These are phyloP conservation scores for Callocephalon fimbriatum DNA, from an alignment of 2,113 vertebrate species.

Conservation along the genomic window DNA sequence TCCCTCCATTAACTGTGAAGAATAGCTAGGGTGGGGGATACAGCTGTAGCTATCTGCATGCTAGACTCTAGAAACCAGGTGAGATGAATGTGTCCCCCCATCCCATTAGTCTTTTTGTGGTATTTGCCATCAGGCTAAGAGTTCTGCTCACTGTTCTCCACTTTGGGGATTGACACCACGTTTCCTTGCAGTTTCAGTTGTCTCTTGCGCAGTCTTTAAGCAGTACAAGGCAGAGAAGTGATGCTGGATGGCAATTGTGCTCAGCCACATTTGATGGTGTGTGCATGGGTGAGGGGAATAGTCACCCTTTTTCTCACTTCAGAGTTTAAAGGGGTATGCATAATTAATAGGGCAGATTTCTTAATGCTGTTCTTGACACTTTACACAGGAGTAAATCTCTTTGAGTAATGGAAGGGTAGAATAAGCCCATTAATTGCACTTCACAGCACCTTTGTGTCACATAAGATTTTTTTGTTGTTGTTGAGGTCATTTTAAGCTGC, in stretches of 20 bases:
- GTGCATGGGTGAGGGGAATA: not conserved
- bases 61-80: accelerated
- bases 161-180: accelerated
- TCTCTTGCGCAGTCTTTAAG: not conserved
- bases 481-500: not conserved
- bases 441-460: not conserved
- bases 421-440: not conserved
- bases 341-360: not conserved
- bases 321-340: not conserved
- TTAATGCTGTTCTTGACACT: not conserved
- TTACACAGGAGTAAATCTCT: not conserved
- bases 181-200: not conserved
- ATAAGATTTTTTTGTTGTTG: not conserved
- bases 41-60: not conserved
- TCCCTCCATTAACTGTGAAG: not conserved
- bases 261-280: not conserved
- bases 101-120: not conserved
- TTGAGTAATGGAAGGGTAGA: not conserved
- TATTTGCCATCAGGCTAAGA: not conserved
- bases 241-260: not conserved
- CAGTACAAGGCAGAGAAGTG: not conserved
- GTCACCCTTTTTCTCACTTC: not conserved
- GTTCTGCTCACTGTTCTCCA: not conserved
- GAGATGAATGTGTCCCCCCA: not conserved
- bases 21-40: not conserved